These are phyloP conservation scores for Tachuris rubrigastra DNA, from an alignment of 2,113 vertebrate species.

Conservation along the genomic window DNA sequence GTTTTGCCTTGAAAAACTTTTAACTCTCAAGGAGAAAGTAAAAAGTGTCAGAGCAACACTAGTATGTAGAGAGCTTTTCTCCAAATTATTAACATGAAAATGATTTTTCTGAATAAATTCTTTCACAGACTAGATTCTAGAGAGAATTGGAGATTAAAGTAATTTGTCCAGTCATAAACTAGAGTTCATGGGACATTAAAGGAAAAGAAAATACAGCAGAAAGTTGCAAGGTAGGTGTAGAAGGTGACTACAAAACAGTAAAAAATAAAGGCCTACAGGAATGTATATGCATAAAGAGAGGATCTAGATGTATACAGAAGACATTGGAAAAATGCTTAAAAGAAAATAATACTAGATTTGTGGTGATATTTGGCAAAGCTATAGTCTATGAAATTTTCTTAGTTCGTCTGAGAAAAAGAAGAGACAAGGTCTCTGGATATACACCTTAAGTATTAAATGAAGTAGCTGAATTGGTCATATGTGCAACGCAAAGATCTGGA, in stretches of 20 bases:
- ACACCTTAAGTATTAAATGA: not conserved
- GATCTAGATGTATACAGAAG: not conserved
- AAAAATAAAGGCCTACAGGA: not conserved
- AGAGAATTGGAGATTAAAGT: not conserved
- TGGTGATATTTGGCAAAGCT: not conserved
- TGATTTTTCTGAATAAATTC: not conserved
- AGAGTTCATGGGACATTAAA: not conserved
- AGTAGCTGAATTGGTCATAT: not conserved
- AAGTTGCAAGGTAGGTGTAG: not conserved
- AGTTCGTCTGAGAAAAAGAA: not conserved
- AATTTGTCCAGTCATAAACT: not conserved
- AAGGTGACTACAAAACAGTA: not conserved
- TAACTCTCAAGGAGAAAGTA: not conserved
- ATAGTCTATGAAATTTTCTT: not conserved
- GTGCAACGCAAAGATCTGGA: not conserved
- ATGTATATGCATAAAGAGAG: not conserved
- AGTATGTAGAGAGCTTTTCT: not conserved
- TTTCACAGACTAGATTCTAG: not conserved
- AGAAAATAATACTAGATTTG: not conserved
- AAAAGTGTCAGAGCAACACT: not conserved
- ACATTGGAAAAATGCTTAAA: not conserved
- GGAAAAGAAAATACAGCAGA: not conserved
- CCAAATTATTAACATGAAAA: not conserved
- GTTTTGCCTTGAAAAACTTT: not conserved
- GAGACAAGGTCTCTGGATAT: not conserved